Conservation (phyloP, 2,888 invertebrate genomes). For the Cryptus armator region DNA sequence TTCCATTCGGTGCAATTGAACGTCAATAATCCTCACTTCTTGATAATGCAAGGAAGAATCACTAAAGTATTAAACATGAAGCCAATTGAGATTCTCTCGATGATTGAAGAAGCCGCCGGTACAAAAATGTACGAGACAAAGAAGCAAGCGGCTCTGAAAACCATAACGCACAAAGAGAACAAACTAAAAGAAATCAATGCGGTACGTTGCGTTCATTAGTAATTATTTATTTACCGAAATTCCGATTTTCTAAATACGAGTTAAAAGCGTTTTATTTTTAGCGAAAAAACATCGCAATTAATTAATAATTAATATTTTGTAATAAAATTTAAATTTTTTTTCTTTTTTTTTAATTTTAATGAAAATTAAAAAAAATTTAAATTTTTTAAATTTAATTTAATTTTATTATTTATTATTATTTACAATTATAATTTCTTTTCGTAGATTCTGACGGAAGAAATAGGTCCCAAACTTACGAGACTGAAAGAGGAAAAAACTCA, state of each 20-base stretch:
- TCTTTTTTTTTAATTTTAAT: too few species aligned
- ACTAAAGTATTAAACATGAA: conserved; percentile 99
- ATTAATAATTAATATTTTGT: too few species aligned
- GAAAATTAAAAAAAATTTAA: neutral
- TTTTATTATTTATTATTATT: neutral
- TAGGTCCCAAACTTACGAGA: conserved; percentile 95
- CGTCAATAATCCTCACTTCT: conserved; percentile 99
- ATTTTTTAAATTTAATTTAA: neutral
- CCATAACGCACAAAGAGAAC: conserved; percentile 96
- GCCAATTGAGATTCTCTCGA: conserved; percentile 97
- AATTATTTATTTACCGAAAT: neutral
- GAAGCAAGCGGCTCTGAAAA: conserved; percentile 93
- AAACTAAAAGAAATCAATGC: conserved; percentile 94
- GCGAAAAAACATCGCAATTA: too few species aligned
- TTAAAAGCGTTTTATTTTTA: too few species aligned
- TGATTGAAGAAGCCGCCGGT: conserved; percentile 99
- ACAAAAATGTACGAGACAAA: conserved; percentile 98
- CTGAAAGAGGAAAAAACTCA: conserved; percentile 93
- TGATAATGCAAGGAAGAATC: conserved; percentile 99
- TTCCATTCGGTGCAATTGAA: conserved; percentile 99
- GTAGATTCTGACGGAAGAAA: conserved; percentile 92
- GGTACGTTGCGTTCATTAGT: conserved; percentile 85
- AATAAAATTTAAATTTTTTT: too few species aligned
- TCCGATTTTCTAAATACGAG: too few species aligned
- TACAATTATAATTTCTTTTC: neutral